Percentiles rank a stretch among this genome's conserved stretches.
Conservation (phyloP, 2,797 vertebrate genomes). For the Alcedo quadribrachys region DNA sequence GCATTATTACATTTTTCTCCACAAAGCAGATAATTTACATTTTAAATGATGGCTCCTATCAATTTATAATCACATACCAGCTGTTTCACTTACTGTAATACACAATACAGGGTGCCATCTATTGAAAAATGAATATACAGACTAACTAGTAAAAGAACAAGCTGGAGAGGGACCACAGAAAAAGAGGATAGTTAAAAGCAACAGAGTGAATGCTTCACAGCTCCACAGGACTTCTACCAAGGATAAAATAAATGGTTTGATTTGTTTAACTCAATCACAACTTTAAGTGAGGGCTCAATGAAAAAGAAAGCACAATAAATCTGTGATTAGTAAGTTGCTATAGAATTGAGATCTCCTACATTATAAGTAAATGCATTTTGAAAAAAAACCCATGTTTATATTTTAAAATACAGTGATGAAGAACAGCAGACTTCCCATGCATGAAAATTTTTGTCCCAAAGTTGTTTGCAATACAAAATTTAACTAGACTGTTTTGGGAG, state of each 20-base stretch:
- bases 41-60: constrained; percentile 59
- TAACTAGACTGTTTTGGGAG: not conserved
- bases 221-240: constrained; percentile 75
- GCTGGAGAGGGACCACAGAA: constrained; percentile 72
- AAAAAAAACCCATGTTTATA: not conserved
- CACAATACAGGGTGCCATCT: constrained; percentile 86
- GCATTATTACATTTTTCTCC: not conserved
- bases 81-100: constrained; percentile 80
- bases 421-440: not conserved
- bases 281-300: constrained; percentile 56
- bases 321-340: not conserved
- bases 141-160: constrained; percentile 81
- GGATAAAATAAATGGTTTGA: constrained; percentile 76
- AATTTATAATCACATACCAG: constrained; percentile 82
- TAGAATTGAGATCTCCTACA: not conserved
- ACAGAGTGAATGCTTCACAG: constrained; percentile 74
- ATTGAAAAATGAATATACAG: constrained; percentile 80
- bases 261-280: constrained; percentile 74
- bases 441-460: not conserved
- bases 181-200: constrained; percentile 70
- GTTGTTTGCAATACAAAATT: constrained; percentile 20
- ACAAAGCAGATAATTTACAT: constrained; percentile 40
- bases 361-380: not conserved
- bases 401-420: not conserved
- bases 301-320: constrained; percentile 51